Evolutionary conservation across 2,888 invertebrate species (phyloP).

Genomic region (Galerucella nymphaeae): DNA sequence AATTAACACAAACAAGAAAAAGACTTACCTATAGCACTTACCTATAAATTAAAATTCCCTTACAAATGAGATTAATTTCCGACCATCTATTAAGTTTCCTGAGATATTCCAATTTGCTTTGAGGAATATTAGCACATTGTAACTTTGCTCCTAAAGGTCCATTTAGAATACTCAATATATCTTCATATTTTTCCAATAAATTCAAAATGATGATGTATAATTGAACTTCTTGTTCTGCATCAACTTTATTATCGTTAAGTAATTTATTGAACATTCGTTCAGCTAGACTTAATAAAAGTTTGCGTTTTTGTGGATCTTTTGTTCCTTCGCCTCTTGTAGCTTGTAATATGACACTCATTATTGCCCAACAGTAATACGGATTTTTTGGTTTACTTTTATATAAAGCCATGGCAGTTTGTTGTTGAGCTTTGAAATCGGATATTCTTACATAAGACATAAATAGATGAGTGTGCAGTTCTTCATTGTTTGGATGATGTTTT

Average conservation of each 20-base stretch:
- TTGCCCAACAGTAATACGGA: slow-evolving; percentile 98
- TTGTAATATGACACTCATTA: slow-evolving; percentile 97
- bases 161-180: slow-evolving; percentile 84
- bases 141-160: slow-evolving; percentile 77
- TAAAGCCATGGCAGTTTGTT: slow-evolving; percentile 87
- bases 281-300: slow-evolving; percentile 85
- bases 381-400: slow-evolving; percentile 94
- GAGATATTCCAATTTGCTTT: slow-evolving; percentile 79
- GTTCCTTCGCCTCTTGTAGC: slow-evolving; percentile 67
- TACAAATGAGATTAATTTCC: slow-evolving; percentile 79
- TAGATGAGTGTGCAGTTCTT: slow-evolving; percentile 91
- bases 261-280: slow-evolving; percentile 95
- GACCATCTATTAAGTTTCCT: slow-evolving; percentile 80
- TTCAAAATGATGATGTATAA: slow-evolving; percentile 90
- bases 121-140: slow-evolving; percentile 75
- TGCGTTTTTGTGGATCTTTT: slow-evolving; percentile 70
- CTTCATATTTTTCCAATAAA: slow-evolving; percentile 82
- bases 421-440: slow-evolving; percentile 90
- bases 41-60: slow-evolving; percentile 80
- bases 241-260: slow-evolving; percentile 86
- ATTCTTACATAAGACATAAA: slow-evolving; percentile 96
- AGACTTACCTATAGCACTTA: slow-evolving; percentile 61
- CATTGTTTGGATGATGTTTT: slow-evolving; percentile 85
- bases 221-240: slow-evolving; percentile 93
- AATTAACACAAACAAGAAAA: slow-evolving; percentile 29